phyloP scores from a whole-genome alignment of 2,888 invertebrate genomes.

The Campaea margaritaria region DNA sequence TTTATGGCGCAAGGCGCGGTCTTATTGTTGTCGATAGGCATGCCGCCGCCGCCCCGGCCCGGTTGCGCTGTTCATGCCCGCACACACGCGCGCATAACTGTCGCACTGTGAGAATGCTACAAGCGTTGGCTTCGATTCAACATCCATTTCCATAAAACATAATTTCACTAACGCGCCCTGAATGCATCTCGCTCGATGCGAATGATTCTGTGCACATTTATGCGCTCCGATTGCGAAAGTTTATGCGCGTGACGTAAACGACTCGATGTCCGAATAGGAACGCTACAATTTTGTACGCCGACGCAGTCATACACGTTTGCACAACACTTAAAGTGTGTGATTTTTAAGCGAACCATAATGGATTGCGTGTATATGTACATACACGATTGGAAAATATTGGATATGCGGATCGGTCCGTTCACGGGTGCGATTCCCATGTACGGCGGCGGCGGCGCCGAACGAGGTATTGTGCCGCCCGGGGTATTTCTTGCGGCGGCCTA shows the following conservation, averaged over 20 bases:
- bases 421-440: conserved; percentile 72
- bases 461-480: conserved; percentile 75
- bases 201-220: conserved; percentile 55
- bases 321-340: conserved; percentile 53
- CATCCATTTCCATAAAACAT: conserved; percentile 81
- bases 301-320: conserved; percentile 48
- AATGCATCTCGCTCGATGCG: conserved; percentile 67
- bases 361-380: conserved; percentile 42
- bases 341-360: conserved; percentile 62
- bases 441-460: conserved; percentile 60
- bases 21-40: conserved; percentile 79
- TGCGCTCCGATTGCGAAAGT: conserved; percentile 57
- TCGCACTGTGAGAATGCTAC: conserved; percentile 70
- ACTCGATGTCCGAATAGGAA: conserved; percentile 40
- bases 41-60: conserved; percentile 44
- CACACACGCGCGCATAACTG: conserved; percentile 75
- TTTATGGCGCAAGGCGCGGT: conserved; percentile 81
- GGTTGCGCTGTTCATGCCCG: conserved; percentile 55
- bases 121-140: conserved; percentile 77
- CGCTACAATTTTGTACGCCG: conserved; percentile 32
- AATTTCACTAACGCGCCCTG: conserved; percentile 66
- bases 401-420: conserved; percentile 66
- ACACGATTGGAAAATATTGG: conserved; percentile 60
- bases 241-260: conserved; percentile 53
- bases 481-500: conserved; percentile 79